Base-by-base conservation (phyloP, 2,888 invertebrate genomes). In the Miltochrista miniata region DNA sequence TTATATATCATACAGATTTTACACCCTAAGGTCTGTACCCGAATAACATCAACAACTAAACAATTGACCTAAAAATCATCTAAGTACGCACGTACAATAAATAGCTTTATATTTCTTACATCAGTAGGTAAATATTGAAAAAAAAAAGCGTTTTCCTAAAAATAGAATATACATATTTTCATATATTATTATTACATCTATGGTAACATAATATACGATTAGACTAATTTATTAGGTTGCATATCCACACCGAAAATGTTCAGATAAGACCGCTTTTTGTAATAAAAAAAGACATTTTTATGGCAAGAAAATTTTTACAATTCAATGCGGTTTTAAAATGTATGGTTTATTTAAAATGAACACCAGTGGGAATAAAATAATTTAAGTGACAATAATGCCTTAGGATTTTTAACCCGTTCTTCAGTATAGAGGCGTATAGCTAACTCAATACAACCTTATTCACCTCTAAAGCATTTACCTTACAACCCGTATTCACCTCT, bases 51-150 rank as follows among this genome's bases (percentile, higher is more conserved):
- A 31, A 56, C 24, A 52, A 44, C 49, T 48, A 54, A 61, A 24
- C 53, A 63, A 63, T 63, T 56, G 56, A 53, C 59, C 63, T 63
- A 68, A 60, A 65, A 51, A 50, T 51, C 48, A 44, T 61, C 54
- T 56, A 66, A 65, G 55, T 62, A 61, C 55, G 51, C 50, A 48
- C 48, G 33, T 67, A 67, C 54, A 56, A 62, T 62, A 66, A 61
- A 59, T 61, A 58, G 34, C 9, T 38, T 18, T 50, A 43, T 43
- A 42, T 40, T 60, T 54, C 46, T 48, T 51, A 43, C 7, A 36
- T 47, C 18, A 29, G 30, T 24, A 53, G 24, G 31, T 58, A 45
- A 53, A 54, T 36, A 58, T 61, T 59, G 14, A 59, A 47, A 56
- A 24, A 46, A 59, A 47, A 56, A 24, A 46, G 46, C 38, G 33